phyloP scores from a whole-genome alignment of 2,113 vertebrate species.

The Sclerurus mexicanus region DNA sequence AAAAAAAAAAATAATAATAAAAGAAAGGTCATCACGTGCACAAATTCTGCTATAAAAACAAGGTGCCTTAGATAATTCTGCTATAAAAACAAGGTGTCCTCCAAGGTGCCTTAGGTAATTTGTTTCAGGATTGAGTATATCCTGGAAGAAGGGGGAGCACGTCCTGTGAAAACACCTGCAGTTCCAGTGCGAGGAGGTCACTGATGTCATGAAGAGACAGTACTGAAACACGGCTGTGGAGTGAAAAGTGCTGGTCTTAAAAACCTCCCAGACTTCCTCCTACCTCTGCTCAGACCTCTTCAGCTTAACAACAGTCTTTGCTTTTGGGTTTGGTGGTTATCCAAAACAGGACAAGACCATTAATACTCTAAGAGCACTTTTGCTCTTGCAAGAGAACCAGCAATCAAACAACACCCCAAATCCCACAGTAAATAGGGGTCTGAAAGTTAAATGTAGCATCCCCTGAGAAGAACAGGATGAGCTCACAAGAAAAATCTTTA shows the following conservation, averaged over 20 bases:
- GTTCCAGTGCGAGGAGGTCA: background rate
- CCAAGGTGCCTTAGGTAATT: background rate
- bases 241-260: background rate
- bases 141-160: background rate
- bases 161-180: background rate
- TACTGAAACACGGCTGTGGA: background rate
- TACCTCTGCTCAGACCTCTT: background rate
- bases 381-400: background rate
- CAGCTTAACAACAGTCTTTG: background rate
- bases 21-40: background rate
- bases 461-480: background rate
- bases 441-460: background rate
- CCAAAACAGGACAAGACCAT: background rate
- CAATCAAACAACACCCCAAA: background rate
- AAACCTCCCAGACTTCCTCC: background rate
- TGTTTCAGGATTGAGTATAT: background rate
- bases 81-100: background rate
- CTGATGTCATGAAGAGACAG: accelerated
- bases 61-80: background rate
- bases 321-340: background rate
- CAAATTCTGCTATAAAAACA: background rate
- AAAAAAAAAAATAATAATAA: background rate
- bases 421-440: background rate
- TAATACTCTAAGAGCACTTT: background rate
- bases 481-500: background rate